Evolutionary conservation across 2,888 invertebrate species (phyloP), one percentile per base, ranked within the genome.

Genomic region (Branchipolynoe longqiensis): DNA sequence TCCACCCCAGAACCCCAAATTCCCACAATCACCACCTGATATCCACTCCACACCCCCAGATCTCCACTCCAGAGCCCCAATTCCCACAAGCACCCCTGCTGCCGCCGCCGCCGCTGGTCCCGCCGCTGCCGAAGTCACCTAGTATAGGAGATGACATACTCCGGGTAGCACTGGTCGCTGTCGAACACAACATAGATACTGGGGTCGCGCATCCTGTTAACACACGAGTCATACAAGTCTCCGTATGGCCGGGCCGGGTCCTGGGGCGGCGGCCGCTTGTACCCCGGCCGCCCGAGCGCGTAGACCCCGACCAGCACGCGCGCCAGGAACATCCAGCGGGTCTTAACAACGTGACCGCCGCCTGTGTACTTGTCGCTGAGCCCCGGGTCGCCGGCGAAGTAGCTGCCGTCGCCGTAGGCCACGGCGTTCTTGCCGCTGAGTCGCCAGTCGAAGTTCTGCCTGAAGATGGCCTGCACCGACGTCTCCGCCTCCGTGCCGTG

Each of bases 401-500:
- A 92, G 78, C 89, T 90, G n/a, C 92, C 92, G 82, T 90, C 90
- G 1, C 92, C 91, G 85, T 88, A 89, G 31, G 83, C 82, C 0
- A 89, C 89, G n/a, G 90, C 92, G 58, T 87, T 85, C 22, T 86
- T 86, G 31, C 91, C 92, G 83, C 89, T 89, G n/a, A 91, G 86
- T 6, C 92, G 82, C 83, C 90, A 91, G 83, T 92, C 91, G 87
- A 91, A 92, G 12, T 91, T 91, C 58, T 91, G 91, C 31, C 87
- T 85, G 85, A 89, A 91, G 33, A 92, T 91, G 36, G 90, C 89
- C 54, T 90, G 88, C 3, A 90, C 87, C 33, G 86, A 89, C 1
- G 88, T 58, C 6, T 85, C 81, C 12, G 82, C 85, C 0, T 78
- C 69, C 8, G 91, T 92, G 0, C 92, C 92, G 84, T 92, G 92